Base-by-base conservation (phyloP, 1,140 invertebrate genomes). In the Reticulitermes speratus region DNA sequence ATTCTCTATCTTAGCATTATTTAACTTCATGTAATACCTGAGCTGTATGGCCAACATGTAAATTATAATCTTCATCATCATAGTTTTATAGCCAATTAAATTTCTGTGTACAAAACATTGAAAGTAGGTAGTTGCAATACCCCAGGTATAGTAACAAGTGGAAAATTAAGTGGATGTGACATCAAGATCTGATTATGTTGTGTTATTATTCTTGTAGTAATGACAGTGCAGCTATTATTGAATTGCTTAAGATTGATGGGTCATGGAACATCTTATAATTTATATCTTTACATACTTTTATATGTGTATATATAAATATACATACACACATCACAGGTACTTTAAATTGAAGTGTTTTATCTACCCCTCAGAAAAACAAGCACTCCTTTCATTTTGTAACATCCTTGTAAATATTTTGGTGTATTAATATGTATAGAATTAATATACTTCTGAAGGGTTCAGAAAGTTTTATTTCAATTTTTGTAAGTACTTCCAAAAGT, bases 371-470 rank as follows among this genome's bases (percentile, higher is more conserved):
- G 8, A 30, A 75, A n/a, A 65, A 21, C 25, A 65, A 65, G 6
- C 7, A 65, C n/a, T 14, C 25, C 14, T 12, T 75, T 75, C 65
- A 75, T 75, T 75, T 75, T 75, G n/a, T 75, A 75, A 75, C 11
- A 75, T 65, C 65, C 9, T 30, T 75, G 65, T 75, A 75, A 30
- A 75, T 75, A 75, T 75, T 75, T 75, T 75, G 25, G 65, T 30
- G n/a, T 55, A 19, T 55, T 55, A 55, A 55, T 55, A 55, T 55
- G 52, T 75, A 75, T 75, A 75, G 65, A 75, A 75, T 75, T 75
- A 75, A 30, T 75, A 12, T n/a, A 75, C 25, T 75, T 75, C 7
- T 30, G 65, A 75, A 30, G 65, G 65, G 65, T 30, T 75, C 7
- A 16, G 59, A 65, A 55, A 75, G 8, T 75, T 75, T 7, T 30